These are phyloP conservation scores for Petrocephalus zakoni DNA, from an alignment of 2,113 vertebrate species.

Conservation along the genomic window DNA sequence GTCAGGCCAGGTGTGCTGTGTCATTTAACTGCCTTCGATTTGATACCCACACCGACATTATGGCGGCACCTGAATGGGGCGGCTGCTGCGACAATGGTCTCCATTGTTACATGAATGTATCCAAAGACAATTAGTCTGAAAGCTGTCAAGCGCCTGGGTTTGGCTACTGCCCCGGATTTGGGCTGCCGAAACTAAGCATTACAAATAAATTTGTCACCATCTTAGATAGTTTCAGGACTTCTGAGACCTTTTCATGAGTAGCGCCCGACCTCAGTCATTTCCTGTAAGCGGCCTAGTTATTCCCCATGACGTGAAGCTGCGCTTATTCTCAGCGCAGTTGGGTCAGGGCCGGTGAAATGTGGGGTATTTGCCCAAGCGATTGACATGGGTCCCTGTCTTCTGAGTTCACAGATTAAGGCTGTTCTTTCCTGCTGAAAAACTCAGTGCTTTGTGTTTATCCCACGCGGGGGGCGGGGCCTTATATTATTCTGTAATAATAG, in stretches of 20 bases:
- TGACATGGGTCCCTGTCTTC: background rate
- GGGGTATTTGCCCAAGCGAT: background rate
- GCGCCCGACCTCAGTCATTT: background rate
- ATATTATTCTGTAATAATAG: too few species aligned
- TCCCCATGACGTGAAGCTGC: background rate
- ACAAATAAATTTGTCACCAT: background rate
- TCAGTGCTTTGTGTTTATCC: background rate
- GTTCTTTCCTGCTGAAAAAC: background rate
- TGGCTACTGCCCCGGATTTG: background rate
- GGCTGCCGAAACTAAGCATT: background rate
- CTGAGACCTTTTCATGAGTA: background rate
- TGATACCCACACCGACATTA: background rate
- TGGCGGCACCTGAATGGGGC: background rate
- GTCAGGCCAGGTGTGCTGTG: background rate
- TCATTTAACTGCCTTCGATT: background rate
- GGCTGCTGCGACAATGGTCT: background rate
- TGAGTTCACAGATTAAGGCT: background rate
- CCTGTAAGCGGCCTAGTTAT: background rate
- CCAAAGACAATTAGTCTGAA: constrained; percentile 1
- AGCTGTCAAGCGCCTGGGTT: background rate
- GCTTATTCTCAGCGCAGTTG: background rate
- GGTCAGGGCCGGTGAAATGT: background rate
- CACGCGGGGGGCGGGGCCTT: background rate
- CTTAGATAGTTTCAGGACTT: background rate
- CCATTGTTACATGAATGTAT: background rate